Conservation (phyloP, 30 jellyfish, hydroid and myxozoan species). For the Chrysaora quinquecirrha region DNA sequence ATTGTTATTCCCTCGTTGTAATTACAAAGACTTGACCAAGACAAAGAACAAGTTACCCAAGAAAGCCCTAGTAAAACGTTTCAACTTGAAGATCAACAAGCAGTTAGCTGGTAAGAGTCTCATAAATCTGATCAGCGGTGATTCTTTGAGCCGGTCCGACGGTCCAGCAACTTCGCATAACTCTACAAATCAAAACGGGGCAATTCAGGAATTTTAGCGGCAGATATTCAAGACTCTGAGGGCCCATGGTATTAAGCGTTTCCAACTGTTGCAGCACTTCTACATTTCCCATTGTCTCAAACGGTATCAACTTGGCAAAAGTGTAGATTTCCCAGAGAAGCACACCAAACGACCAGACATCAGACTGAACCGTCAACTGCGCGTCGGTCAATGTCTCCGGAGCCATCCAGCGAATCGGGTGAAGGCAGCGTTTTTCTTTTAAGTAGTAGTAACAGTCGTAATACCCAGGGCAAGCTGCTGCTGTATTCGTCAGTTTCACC, state of each 20-base stretch:
- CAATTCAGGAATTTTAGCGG: constrained; percentile 71
- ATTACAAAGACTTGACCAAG: no score
- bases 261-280: constrained; percentile 61
- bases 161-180: constrained; percentile 74
- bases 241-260: constrained; percentile 30
- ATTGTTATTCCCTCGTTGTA: no score
- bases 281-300: constrained; percentile 51
- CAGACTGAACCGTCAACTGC: constrained; percentile 58
- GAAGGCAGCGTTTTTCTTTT: constrained; percentile 61
- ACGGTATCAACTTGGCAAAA: constrained; percentile 59
- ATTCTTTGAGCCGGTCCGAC: constrained; percentile 63
- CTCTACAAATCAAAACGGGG: constrained; percentile 52
- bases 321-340: constrained; percentile 85
- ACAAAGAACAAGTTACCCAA: no score
- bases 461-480: constrained; percentile 84
- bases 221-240: constrained; percentile 46
- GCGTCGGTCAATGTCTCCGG: constrained; percentile 67
- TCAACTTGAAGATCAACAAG: no score
- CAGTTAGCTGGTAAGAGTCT: constrained; percentile 24
- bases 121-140: constrained; percentile 70
- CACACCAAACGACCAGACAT: constrained; percentile 85
- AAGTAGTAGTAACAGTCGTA: constrained; percentile 77
- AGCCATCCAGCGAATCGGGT: constrained; percentile 89
- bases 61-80: no score
- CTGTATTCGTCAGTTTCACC: constrained; percentile 77